Evolutionary conservation across 2,797 vertebrate species (phyloP).

Genomic region (Pangasius mekongensis): DNA sequence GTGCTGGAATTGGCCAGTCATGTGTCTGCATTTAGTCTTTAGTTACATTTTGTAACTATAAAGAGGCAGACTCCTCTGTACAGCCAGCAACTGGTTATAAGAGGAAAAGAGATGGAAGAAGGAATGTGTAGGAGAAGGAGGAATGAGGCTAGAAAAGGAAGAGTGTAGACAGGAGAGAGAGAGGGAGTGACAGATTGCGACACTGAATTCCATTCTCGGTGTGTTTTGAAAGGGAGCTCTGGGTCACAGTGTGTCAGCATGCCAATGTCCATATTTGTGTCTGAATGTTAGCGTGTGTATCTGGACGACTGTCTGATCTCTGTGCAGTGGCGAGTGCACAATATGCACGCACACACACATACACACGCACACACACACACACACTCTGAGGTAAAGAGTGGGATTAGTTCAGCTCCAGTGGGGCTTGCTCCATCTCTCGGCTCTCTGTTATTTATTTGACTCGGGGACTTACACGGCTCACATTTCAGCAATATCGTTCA

Average conservation of each 20-base stretch:
- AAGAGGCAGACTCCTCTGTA: neutral
- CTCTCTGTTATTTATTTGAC: slow-evolving; percentile 42
- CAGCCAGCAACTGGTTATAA: neutral
- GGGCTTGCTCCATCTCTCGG: slow-evolving; percentile 25
- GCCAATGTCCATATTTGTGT: slow-evolving; percentile 52
- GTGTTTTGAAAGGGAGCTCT: slow-evolving; percentile 43
- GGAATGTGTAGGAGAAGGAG: slow-evolving; percentile 16
- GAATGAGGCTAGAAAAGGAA: slow-evolving; percentile 4
- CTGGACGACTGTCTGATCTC: slow-evolving; percentile 38
- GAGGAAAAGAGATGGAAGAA: slow-evolving; percentile 1
- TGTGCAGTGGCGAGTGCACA: neutral
- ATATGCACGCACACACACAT: neutral
- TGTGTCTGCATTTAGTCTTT: neutral
- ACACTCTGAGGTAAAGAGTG: slow-evolving; percentile 12
- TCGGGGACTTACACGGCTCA: slow-evolving; percentile 37
- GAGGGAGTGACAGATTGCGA: slow-evolving; percentile 26
- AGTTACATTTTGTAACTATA: neutral
- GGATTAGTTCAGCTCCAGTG: slow-evolving; percentile 50
- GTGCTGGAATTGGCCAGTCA: neutral
- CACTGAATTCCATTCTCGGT: slow-evolving; percentile 48
- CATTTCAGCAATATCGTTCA: slow-evolving; percentile 37
- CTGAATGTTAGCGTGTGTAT: slow-evolving; percentile 36
- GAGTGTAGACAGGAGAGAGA: slow-evolving; percentile 4
- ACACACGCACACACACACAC: slow-evolving; percentile 33
- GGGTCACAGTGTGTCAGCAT: slow-evolving; percentile 31